These are phyloP conservation scores for Kradibia gibbosae DNA, from an alignment of 1,140 invertebrate genomes.

Conservation along the genomic window DNA sequence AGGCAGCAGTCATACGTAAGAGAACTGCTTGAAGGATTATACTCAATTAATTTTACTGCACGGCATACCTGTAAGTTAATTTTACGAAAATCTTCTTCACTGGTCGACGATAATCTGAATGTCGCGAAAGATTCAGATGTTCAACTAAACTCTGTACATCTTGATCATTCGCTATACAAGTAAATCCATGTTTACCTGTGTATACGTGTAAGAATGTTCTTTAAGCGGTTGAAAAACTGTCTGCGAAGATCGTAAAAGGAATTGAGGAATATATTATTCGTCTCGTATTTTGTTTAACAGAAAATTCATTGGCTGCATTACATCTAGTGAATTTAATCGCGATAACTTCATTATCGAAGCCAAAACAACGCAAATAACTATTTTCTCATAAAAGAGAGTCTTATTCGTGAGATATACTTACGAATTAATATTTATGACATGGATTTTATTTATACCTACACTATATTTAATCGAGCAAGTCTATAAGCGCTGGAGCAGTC, in stretches of 20 bases:
- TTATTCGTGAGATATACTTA: not conserved
- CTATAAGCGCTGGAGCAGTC: not conserved
- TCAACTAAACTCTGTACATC: not conserved
- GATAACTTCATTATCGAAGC: not conserved
- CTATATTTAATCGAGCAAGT: not conserved
- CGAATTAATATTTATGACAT: not conserved
- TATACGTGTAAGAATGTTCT: not conserved
- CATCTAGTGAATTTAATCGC: not conserved
- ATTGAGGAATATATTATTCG: not conserved
- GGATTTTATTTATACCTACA: not conserved
- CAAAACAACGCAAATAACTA: too few species aligned
- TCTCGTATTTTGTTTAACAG: not conserved
- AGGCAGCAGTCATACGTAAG: not conserved
- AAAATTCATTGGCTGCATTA: not conserved
- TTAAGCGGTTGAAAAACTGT: not conserved
- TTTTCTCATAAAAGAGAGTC: too few species aligned
- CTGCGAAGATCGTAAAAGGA: not conserved
- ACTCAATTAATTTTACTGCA: conserved; percentile 53
- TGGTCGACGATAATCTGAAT: conserved; percentile 9
- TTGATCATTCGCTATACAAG: not conserved
- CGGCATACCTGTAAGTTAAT: not conserved
- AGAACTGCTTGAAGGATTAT: conserved; percentile 40
- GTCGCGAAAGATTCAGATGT: not conserved
- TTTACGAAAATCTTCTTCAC: conserved; percentile 43
- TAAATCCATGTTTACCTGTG: not conserved